Evolutionary conservation across 2,888 invertebrate species (phyloP).

Genomic region (Caenorhabditis wallacei): DNA sequence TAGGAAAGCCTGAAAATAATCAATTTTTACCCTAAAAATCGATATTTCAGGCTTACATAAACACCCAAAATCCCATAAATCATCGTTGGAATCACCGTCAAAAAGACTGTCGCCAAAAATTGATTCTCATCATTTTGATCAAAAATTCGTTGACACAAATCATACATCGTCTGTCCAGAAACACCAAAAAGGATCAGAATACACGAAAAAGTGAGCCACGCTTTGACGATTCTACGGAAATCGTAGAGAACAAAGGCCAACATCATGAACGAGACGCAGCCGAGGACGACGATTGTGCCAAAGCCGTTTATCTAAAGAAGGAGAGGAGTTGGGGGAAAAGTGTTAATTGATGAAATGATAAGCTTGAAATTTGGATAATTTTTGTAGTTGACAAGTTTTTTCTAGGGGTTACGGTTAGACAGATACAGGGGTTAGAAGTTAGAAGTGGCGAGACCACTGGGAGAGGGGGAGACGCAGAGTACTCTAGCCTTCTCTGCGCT

Average conservation of each 20-base stretch:
- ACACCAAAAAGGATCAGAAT: slow-evolving; percentile 74
- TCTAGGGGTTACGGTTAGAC: no score
- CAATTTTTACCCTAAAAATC: not conserved
- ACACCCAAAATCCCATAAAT: slow-evolving; percentile 32
- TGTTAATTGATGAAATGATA: not conserved
- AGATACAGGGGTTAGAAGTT: no score
- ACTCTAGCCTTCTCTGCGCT: no score
- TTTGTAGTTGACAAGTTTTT: no score
- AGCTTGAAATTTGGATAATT: not conserved
- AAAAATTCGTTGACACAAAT: slow-evolving; percentile 22
- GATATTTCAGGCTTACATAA: slow-evolving; percentile 42
- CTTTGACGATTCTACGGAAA: slow-evolving; percentile 70
- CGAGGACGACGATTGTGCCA: slow-evolving; percentile 69
- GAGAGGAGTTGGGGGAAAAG: not conserved
- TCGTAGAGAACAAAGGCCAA: slow-evolving; percentile 75
- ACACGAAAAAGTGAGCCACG: slow-evolving; percentile 75
- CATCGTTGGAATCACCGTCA: slow-evolving; percentile 15
- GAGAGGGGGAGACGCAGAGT: no score
- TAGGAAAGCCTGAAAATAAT: slow-evolving; percentile 61
- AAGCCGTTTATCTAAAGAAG: slow-evolving; percentile 73
- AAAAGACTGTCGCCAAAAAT: not conserved
- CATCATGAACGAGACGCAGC: slow-evolving; percentile 75
- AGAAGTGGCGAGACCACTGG: no score
- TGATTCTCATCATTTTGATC: slow-evolving; percentile 34
- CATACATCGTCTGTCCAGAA: slow-evolving; percentile 68